These are phyloP conservation scores for Drosophila acutilabella DNA, from an alignment of 2,888 invertebrate genomes.

Conservation along the genomic window DNA sequence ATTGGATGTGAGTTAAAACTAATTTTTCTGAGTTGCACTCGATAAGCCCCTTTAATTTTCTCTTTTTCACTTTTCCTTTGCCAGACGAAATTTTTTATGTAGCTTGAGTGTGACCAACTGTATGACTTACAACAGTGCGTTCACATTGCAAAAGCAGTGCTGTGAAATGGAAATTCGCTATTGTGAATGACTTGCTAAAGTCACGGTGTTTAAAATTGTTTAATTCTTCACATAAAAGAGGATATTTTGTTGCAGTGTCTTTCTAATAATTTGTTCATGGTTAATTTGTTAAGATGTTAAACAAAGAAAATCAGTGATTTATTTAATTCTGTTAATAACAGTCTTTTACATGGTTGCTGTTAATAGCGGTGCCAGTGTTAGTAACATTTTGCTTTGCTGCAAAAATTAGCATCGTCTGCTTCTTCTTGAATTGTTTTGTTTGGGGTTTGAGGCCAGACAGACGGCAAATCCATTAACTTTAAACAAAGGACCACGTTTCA, in stretches of 20 bases:
- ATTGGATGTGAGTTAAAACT: conserved; percentile 61
- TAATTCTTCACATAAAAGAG: neutral
- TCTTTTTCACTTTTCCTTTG: conserved; percentile 70
- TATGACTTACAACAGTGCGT: conserved; percentile 14
- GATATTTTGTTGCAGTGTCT: neutral
- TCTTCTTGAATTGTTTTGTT: conserved; percentile 54
- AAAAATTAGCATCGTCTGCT: conserved; percentile 22
- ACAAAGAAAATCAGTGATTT: no score
- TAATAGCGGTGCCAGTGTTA: conserved; percentile 7
- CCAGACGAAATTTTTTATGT: conserved; percentile 56
- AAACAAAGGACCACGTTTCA: conserved; percentile 77
- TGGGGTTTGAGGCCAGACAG: conserved; percentile 78
- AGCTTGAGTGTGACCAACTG: conserved; percentile 45
- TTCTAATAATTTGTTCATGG: neutral
- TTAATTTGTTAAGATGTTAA: no score
- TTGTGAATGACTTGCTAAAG: conserved; percentile 27
- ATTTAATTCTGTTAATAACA: neutral
- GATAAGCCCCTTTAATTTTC: conserved; percentile 57
- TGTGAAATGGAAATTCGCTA: neutral
- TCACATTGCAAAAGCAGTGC: conserved; percentile 29
- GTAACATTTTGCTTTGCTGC: conserved; percentile 17
- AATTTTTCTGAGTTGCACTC: conserved; percentile 51
- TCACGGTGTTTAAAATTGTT: neutral
- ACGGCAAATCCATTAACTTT: conserved; percentile 59
- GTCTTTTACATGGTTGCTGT: neutral